These are phyloP conservation scores for Caenorhabditis sinica DNA, from an alignment of 2,888 invertebrate species.

Conservation along the genomic window DNA sequence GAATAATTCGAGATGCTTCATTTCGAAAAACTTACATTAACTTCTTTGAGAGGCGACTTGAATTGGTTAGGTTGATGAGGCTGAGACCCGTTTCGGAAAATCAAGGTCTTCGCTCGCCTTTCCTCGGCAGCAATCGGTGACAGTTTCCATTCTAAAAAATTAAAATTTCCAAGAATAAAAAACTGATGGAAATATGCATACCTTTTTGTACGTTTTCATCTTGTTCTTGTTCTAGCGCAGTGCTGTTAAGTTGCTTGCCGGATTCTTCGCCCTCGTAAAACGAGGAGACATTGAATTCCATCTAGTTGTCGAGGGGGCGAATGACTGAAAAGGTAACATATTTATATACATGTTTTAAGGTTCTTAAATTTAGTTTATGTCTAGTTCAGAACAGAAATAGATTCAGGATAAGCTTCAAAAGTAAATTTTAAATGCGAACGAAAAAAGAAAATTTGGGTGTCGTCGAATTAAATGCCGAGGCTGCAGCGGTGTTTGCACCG, in stretches of 20 bases:
- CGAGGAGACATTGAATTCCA: slow-evolving; percentile 65
- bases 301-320: slow-evolving; percentile 10
- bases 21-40: slow-evolving; percentile 25
- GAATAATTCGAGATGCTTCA: neutral
- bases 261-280: slow-evolving; percentile 59
- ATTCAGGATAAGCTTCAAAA: neutral
- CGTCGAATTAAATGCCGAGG: slow-evolving; percentile 36
- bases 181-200: neutral
- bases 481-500: slow-evolving; percentile 49
- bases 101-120: slow-evolving; percentile 16
- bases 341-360: too few species aligned
- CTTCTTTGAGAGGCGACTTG: slow-evolving; percentile 23
- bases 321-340: slow-evolving; percentile 31
- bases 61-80: neutral
- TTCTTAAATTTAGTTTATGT: too few species aligned
- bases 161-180: neutral
- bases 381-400: neutral
- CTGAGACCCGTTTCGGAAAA: slow-evolving; percentile 9
- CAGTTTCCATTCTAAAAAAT: slow-evolving; percentile 63
- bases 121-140: slow-evolving; percentile 58
- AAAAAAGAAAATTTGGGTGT: slow-evolving; percentile 3
- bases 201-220: slow-evolving; percentile 56
- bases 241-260: slow-evolving; percentile 54
- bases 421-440: neutral
- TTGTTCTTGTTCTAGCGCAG: slow-evolving; percentile 54